Evolutionary conservation across 2,888 invertebrate species (phyloP).

Genomic region (Himalopsyche japonica): DNA sequence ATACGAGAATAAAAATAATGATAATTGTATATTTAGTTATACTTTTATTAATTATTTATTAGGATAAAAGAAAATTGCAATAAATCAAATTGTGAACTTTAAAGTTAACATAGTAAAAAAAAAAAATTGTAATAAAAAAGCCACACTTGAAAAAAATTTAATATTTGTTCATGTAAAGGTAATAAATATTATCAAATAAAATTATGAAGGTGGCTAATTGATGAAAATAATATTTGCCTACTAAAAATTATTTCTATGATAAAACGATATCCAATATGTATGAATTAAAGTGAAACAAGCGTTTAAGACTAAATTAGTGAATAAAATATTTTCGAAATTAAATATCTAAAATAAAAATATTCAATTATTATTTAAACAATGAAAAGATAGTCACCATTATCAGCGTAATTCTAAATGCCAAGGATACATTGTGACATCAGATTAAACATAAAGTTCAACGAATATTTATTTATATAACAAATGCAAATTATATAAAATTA

Average conservation of each 20-base stretch:
- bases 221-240: not conserved
- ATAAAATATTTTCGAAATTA: slow-evolving; percentile 1
- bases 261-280: not conserved
- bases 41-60: not conserved
- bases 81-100: not conserved
- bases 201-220: not conserved
- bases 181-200: not conserved
- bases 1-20: not conserved
- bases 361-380: slow-evolving; percentile 7
- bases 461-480: not conserved
- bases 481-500: not conserved
- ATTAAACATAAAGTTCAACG: not conserved
- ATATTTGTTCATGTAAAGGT: not conserved
- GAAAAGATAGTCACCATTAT: slow-evolving; percentile 30
- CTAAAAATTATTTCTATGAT: no score
- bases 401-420: slow-evolving; percentile 8
- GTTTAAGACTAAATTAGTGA: slow-evolving; percentile 15
- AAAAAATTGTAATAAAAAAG: not conserved
- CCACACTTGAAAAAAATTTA: not conserved
- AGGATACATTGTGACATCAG: not conserved
- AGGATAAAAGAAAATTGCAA: not conserved
- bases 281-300: not conserved
- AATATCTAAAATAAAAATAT: slow-evolving; percentile 5
- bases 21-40: not conserved
- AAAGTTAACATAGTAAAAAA: not conserved